Conservation (phyloP, 92 coral and sea anemone genomes). For the Isaurus tuberculatus region DNA sequence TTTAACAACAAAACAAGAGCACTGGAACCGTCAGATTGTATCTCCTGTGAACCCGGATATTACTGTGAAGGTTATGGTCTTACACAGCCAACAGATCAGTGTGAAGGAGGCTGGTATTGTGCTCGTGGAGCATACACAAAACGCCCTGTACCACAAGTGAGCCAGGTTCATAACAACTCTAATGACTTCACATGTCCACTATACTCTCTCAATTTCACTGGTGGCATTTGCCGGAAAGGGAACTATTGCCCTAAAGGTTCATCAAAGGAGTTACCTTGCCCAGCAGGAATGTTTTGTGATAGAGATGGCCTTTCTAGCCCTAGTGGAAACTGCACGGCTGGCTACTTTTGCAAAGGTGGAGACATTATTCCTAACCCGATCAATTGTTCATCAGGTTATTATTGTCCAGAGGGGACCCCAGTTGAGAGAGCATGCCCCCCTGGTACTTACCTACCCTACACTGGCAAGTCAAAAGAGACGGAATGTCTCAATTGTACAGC, state of each 20-base stretch:
- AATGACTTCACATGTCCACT: conserved; percentile 90
- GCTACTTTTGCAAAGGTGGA: conserved; percentile 85
- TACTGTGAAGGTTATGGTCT: conserved; percentile 94
- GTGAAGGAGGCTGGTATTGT: conserved; percentile 97
- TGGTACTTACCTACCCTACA: conserved; percentile 86
- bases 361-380: conserved; percentile 76
- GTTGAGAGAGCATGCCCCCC: conserved; percentile 86
- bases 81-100: conserved; percentile 78
- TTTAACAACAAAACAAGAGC: conserved; percentile 86
- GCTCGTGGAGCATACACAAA: conserved; percentile 83
- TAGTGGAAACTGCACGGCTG: conserved; percentile 90
- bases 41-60: conserved; percentile 91
- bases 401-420: conserved; percentile 89
- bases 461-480: conserved; percentile 72
- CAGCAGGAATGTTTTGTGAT: conserved; percentile 87
- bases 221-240: conserved; percentile 88
- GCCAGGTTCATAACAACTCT: conserved; percentile 75
- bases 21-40: conserved; percentile 79
- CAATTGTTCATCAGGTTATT: conserved; percentile 86
- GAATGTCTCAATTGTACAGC: conserved; percentile 93
- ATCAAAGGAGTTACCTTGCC: conserved; percentile 75
- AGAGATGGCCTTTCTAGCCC: conserved; percentile 77
- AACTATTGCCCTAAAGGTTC: conserved; percentile 92
- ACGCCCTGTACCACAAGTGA: conserved; percentile 72
- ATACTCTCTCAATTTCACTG: conserved; percentile 94